Conservation (phyloP, 2,797 vertebrate species). For the Helicolenus hilgendorfi region DNA sequence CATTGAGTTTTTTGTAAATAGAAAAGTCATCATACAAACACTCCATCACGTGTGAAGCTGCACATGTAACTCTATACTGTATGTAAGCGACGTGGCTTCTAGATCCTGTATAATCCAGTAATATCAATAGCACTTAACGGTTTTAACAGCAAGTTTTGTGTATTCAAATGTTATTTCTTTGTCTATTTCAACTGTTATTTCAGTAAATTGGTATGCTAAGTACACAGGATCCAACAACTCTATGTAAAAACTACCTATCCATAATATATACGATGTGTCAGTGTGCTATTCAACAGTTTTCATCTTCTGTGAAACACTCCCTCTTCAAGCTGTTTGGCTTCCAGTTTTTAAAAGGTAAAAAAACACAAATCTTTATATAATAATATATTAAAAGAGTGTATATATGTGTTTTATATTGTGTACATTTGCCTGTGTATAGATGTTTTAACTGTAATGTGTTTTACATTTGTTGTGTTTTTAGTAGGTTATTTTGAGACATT, state of each 20-base stretch:
- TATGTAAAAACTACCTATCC: constrained; percentile 91
- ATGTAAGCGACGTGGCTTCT: constrained; percentile 31
- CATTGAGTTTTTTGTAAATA: constrained; percentile 73
- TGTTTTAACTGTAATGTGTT: constrained; percentile 89
- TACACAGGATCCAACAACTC: constrained; percentile 90
- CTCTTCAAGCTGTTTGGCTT: constrained; percentile 87
- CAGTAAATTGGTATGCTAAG: constrained; percentile 50
- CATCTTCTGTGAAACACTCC: constrained; percentile 79
- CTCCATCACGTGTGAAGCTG: constrained; percentile 30
- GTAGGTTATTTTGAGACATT: constrained; percentile 82
- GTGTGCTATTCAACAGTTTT: constrained; percentile 48
- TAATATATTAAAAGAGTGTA: constrained; percentile 95
- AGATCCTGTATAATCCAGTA: constrained; percentile 60
- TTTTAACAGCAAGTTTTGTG: constrained; percentile 69
- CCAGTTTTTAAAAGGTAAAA: constrained; percentile 82
- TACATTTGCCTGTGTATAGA: constrained; percentile 93
- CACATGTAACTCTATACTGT: constrained; percentile 9
- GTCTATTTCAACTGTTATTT: constrained; percentile 36
- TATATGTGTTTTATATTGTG: constrained; percentile 93
- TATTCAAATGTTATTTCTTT: constrained; percentile 56
- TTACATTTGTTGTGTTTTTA: constrained; percentile 84
- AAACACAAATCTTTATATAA: constrained; percentile 91
- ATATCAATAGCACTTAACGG: constrained; percentile 71
- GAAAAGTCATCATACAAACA: constrained; percentile 34
- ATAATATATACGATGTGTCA: constrained; percentile 58